Evolutionary conservation across 2,113 vertebrate genomes (phyloP), one percentile per base, ranked within the genome.

Genomic region (Ancistrus triradiatus): DNA sequence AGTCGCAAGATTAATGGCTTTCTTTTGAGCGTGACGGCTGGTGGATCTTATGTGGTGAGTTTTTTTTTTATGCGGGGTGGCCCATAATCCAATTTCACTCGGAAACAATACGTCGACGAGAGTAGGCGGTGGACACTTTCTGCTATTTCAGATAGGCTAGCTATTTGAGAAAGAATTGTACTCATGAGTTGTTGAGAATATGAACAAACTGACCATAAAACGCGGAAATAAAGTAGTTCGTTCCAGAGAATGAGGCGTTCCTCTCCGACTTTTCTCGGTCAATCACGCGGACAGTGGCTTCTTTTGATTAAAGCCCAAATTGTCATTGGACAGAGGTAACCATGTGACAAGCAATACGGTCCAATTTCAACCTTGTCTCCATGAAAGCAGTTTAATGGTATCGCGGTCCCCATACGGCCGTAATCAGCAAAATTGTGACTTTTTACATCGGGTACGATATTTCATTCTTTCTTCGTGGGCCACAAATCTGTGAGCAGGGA

Each of bases 211-310:
- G 76, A 83, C 68, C 78, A 88, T 44, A 91, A 91, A 47, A 90
- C 84, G 88, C 91, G 90, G 92, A 92, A 95, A 95, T 95, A 95
- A 93, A 84, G 88, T 86, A 85, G 89, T 81, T 84, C 88, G 90
- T 86, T 90, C 88, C 89, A 86, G 84, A 87, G 92, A 95, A 91
- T 88, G 89, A 97, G 93, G 93, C 94, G 92, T 95, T 95, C 91
- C 90, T 88, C 89, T 86, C 82, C 81, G 89, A 94, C 90, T 93
- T 92, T 92, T 93, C 94, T 69, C 92, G 91, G 95, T 98, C 94
- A 95, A 96, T 97, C 95, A 96, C 92, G 92, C 91, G 93, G 92
- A 98, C 93, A 95, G 93, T 94, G 92, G 91, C 93, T 94, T 93
- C 94, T 95, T 96, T 95, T 96, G 92, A 97, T 97, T 94, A 95